A percentile compares a stretch with the other conserved stretches of the same genome.
Conservation (phyloP, 2,888 invertebrate species). For the Agrochola lota region DNA sequence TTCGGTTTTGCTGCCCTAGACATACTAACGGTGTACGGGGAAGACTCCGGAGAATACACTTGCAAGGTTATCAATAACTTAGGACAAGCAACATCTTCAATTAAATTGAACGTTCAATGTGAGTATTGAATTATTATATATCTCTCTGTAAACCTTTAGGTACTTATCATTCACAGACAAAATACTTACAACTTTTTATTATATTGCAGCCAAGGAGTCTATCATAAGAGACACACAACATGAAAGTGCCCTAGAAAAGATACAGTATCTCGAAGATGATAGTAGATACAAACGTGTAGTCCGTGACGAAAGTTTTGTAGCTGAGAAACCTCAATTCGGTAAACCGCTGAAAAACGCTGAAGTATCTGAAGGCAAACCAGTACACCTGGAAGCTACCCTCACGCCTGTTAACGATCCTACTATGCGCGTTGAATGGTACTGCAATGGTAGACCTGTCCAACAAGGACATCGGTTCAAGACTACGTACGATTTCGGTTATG, state of each 20-base stretch:
- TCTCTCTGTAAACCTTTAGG: neutral
- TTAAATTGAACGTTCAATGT: conserved; percentile 95
- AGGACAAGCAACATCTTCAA: conserved; percentile 95
- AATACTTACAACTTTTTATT: conserved; percentile 11
- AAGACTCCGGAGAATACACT: conserved; percentile 98
- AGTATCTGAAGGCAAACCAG: conserved; percentile 95
- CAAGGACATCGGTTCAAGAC: conserved; percentile 99
- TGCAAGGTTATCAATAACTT: conserved; percentile 96
- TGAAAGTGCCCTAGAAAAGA: conserved; percentile 97
- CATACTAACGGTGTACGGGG: conserved; percentile 97
- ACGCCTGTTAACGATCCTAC: conserved; percentile 99
- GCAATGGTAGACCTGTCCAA: conserved; percentile 97
- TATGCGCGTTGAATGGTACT: conserved; percentile 99
- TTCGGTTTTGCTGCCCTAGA: conserved; percentile 99
- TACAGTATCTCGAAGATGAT: conserved; percentile 97
- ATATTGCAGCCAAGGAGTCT: conserved; percentile 93
- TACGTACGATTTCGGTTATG: conserved; percentile 99
- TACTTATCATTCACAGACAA: neutral
- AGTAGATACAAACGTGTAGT: conserved; percentile 93
- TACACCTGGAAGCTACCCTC: conserved; percentile 98
- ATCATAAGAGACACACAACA: conserved; percentile 98
- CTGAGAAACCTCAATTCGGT: conserved; percentile 97
- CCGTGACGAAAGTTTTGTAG: conserved; percentile 93
- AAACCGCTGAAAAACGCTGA: conserved; percentile 96
- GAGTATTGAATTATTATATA: conserved; percentile 79